These are phyloP conservation scores for Aramus guarauna DNA, from an alignment of 2,113 vertebrate species.

Conservation along the genomic window DNA sequence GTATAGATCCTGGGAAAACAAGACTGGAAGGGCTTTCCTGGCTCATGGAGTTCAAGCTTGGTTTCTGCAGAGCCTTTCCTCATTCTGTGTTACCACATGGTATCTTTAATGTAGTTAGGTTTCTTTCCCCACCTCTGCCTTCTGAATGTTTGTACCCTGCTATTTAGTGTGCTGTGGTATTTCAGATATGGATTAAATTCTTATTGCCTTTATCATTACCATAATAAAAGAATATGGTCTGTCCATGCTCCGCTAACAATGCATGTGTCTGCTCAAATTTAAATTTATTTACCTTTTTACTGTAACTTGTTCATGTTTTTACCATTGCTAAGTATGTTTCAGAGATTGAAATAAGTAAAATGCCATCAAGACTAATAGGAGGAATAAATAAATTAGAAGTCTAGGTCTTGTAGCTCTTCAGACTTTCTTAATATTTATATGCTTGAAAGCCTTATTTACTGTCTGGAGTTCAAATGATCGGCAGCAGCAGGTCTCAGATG, in stretches of 20 bases:
- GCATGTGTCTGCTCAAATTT: not conserved
- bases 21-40: not conserved
- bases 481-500: not conserved
- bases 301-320: not conserved
- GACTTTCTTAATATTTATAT: not conserved
- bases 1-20: not conserved
- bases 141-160: not conserved
- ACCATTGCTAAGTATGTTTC: not conserved
- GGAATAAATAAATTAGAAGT: not conserved
- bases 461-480: not conserved
- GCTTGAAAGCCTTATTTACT: not conserved
- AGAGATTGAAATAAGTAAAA: not conserved
- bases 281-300: not conserved
- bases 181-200: not conserved
- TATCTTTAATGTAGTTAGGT: not conserved
- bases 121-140: not conserved
- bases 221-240: not conserved
- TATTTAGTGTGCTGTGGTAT: not conserved
- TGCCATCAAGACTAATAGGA: not conserved
- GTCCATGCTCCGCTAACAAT: not conserved
- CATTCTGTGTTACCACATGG: accelerated
- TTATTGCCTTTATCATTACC: not conserved
- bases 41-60: not conserved
- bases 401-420: not conserved
- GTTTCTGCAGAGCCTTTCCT: not conserved